phyloP scores from a whole-genome alignment of 2,888 invertebrate genomes.

The Phrixothrix hirtus region DNA sequence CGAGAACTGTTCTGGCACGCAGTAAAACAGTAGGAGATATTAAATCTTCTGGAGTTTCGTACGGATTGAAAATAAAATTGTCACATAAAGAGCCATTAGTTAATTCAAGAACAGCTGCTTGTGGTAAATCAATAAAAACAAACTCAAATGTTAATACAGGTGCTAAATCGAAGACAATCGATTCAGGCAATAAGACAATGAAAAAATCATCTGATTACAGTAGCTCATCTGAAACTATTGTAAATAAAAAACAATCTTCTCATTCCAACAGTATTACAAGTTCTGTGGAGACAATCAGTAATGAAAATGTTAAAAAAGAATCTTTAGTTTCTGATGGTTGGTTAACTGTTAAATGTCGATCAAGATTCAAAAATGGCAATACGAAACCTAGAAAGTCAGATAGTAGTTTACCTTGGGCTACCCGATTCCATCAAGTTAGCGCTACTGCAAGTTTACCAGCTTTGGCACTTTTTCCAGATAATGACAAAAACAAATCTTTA shows the following conservation, averaged over 20 bases:
- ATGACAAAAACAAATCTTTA: slow-evolving; percentile 31
- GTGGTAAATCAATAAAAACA: background rate
- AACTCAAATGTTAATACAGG: background rate
- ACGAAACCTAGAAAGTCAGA: slow-evolving; percentile 58
- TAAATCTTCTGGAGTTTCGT: slow-evolving; percentile 38
- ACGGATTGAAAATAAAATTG: slow-evolving; percentile 5
- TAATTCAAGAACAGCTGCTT: slow-evolving; percentile 6
- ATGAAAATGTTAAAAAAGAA: slow-evolving; percentile 57
- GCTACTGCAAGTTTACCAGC: slow-evolving; percentile 83
- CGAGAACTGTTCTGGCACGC: slow-evolving; percentile 39
- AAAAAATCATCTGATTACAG: slow-evolving; percentile 40
- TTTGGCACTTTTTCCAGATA: slow-evolving; percentile 59
- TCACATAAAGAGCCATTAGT: background rate
- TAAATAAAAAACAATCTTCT: slow-evolving; percentile 45
- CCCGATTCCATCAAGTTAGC: slow-evolving; percentile 79
- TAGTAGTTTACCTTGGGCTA: slow-evolving; percentile 63
- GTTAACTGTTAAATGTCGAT: slow-evolving; percentile 83
- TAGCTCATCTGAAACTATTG: slow-evolving; percentile 53
- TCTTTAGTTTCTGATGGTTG: slow-evolving; percentile 69
- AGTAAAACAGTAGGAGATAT: slow-evolving; percentile 55
- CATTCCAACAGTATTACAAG: slow-evolving; percentile 56
- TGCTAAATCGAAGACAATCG: background rate
- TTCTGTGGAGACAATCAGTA: slow-evolving; percentile 63
- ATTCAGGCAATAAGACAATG: background rate
- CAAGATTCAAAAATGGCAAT: slow-evolving; percentile 60